These are phyloP conservation scores for Nixonia krombeini DNA, from an alignment of 1,140 invertebrate genomes.

Conservation along the genomic window DNA sequence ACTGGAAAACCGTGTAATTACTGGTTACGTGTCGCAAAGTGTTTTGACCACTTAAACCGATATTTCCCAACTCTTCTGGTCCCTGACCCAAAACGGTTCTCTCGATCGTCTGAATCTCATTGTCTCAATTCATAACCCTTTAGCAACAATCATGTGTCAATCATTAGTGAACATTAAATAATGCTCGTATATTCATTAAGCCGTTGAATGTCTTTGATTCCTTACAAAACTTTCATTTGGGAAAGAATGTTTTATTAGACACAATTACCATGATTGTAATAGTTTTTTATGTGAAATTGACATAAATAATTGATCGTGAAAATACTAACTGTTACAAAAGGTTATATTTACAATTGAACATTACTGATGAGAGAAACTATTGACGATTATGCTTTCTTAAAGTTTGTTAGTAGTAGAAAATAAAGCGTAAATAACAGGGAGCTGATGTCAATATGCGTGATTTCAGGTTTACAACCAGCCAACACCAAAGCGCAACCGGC, in stretches of 20 bases:
- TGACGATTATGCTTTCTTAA: not conserved
- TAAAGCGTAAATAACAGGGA: too few relatives aligned
- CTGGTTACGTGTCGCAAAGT: not conserved
- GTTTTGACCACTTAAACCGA: too few relatives aligned
- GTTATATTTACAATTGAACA: not conserved
- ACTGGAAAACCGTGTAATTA: not conserved
- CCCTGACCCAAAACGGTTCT: not conserved
- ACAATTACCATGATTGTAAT: not conserved
- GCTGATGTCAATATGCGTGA: too few relatives aligned
- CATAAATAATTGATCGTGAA: too few relatives aligned
- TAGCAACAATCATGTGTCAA: not conserved
- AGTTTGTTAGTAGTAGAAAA: too few relatives aligned
- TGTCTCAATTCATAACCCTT: not conserved
- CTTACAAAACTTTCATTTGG: too few relatives aligned
- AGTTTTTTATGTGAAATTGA: not conserved
- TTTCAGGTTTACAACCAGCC: slow-evolving; percentile 67
- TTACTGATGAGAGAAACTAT: not conserved
- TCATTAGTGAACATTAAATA: not conserved
- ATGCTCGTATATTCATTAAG: not conserved
- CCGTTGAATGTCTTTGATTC: too few relatives aligned
- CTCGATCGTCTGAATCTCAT: not conserved
- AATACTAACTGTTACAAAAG: too few relatives aligned
- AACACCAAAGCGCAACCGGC: slow-evolving; percentile 64
- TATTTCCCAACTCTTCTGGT: not conserved
- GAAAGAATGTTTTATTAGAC: too few relatives aligned